Evolutionary conservation across 2,797 vertebrate genomes (phyloP).

Genomic region (Ateles fusciceps): DNA sequence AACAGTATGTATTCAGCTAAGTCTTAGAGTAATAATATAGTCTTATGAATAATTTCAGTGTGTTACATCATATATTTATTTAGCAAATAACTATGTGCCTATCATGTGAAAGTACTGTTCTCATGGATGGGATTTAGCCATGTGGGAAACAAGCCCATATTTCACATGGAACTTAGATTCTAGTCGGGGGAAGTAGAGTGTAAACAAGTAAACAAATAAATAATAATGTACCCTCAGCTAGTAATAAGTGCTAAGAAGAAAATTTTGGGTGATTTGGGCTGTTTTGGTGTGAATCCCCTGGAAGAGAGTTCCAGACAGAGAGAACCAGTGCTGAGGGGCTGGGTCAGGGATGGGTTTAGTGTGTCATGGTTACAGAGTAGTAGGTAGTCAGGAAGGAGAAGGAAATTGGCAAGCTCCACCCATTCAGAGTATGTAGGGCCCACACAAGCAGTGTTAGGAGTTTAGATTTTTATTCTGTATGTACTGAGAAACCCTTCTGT

Average conservation of each 20-base stretch:
- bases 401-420: neutral
- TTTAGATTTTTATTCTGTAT: conserved; percentile 5
- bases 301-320: neutral
- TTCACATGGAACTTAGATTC: neutral
- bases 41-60: neutral
- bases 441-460: neutral
- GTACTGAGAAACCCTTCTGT: neutral
- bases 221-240: neutral
- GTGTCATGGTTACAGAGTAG: neutral
- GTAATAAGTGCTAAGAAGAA: neutral
- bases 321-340: neutral
- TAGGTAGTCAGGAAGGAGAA: neutral
- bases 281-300: neutral
- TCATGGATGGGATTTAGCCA: neutral
- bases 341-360: neutral
- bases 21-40: neutral
- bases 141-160: neutral
- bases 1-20: neutral
- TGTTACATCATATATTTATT: neutral
- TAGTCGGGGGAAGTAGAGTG: neutral
- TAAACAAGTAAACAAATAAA: conserved; percentile 2
- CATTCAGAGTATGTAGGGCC: neutral
- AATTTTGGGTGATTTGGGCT: neutral
- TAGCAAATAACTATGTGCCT: neutral
- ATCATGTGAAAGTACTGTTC: neutral